A percentile compares a stretch with the other conserved stretches of the same genome.
Evolutionary conservation across 1,140 invertebrate species (phyloP).

Genomic region (Onthophagus taurus): DNA sequence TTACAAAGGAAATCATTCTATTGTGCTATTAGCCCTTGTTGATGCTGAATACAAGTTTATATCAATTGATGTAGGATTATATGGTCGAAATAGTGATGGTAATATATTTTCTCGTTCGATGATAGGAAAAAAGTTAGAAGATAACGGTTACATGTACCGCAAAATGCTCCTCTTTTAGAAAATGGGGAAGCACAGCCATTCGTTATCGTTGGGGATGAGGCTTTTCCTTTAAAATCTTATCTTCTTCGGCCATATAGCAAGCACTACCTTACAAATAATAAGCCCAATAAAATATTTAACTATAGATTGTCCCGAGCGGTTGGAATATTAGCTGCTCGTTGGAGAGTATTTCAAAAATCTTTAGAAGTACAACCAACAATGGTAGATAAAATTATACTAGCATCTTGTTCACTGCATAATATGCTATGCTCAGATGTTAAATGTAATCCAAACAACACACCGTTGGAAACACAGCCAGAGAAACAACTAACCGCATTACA

Average conservation of each 20-base stretch:
- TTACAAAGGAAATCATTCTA: slow-evolving; percentile 33
- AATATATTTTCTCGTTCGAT: slow-evolving; percentile 21
- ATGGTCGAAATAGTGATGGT: slow-evolving; percentile 27
- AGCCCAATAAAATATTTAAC: slow-evolving; percentile 42
- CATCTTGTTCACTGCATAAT: too few relatives aligned
- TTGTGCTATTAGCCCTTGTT: slow-evolving; percentile 31
- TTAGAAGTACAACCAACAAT: too few relatives aligned
- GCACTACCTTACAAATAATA: slow-evolving; percentile 24
- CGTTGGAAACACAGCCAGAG: too few relatives aligned
- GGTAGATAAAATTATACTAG: too few relatives aligned
- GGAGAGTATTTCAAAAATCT: slow-evolving; percentile 16
- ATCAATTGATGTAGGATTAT: slow-evolving; percentile 24
- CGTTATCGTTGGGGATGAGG: slow-evolving; percentile 37
- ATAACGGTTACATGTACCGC: slow-evolving; percentile 13
- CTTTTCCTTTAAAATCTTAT: slow-evolving; percentile 37
- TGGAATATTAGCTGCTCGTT: slow-evolving; percentile 33
- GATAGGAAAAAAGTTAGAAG: slow-evolving; percentile 11
- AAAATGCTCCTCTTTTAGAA: slow-evolving; percentile 8
- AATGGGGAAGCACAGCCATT: slow-evolving; percentile 17
- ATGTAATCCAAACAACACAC: too few relatives aligned
- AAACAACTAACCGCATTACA: too few relatives aligned
- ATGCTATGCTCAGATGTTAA: too few relatives aligned
- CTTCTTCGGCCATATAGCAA: slow-evolving; percentile 39
- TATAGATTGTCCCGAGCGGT: slow-evolving; percentile 37
- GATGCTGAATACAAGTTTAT: slow-evolving; percentile 19